phyloP scores from a whole-genome alignment of 2,888 invertebrate genomes.

The Pristionchus japonicus region DNA sequence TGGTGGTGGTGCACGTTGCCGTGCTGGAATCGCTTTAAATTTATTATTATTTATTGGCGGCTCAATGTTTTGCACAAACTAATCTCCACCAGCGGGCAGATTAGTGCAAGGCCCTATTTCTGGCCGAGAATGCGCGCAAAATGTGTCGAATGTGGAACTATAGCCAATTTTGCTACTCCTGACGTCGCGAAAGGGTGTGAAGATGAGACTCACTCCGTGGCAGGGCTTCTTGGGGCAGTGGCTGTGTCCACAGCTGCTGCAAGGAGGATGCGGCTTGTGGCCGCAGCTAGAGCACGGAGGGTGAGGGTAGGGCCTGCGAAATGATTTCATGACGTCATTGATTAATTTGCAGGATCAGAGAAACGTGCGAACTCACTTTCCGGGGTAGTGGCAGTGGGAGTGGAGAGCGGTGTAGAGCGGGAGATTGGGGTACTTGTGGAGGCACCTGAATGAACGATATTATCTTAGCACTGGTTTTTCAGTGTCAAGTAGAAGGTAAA shows the following conservation, averaged over 20 bases:
- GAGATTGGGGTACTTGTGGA: background rate
- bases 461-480: too few relatives aligned
- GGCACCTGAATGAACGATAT: constrained; percentile 5
- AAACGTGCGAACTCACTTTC: background rate
- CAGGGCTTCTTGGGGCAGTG: constrained; percentile 4
- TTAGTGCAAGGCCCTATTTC: too few relatives aligned
- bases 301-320: background rate
- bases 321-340: background rate
- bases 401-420: background rate
- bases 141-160: too few relatives aligned
- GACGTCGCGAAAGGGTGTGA: too few relatives aligned
- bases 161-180: too few relatives aligned
- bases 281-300: background rate
- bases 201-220: background rate
- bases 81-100: too few relatives aligned
- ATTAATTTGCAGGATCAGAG: background rate
- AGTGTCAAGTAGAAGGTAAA: background rate
- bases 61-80: background rate
- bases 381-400: background rate
- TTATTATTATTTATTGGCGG: background rate
- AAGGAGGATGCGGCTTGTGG: background rate
- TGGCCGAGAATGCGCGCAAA: too few relatives aligned
- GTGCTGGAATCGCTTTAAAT: background rate
- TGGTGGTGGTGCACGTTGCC: constrained; percentile 21
- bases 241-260: constrained; percentile 18